Base-by-base conservation (phyloP, 2,797 vertebrate genomes). In the Erithacus rubecula region DNA sequence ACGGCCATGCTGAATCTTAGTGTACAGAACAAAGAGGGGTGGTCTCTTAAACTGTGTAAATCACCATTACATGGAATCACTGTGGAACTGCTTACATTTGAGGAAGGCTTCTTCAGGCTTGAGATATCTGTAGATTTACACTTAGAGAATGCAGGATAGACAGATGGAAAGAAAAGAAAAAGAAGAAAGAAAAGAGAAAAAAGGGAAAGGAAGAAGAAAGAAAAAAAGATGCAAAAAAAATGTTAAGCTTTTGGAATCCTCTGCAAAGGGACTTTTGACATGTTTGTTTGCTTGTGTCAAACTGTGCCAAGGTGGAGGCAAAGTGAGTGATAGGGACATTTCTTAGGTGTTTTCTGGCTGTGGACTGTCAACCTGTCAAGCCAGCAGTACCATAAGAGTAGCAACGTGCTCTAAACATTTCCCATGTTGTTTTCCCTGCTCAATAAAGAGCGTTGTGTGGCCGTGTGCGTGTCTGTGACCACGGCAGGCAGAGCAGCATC, bases 11-110 rank as follows among this genome's bases (percentile, higher is more conserved):
- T 88, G 81, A 84, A 92, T 94, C 77, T 71, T 14, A 52, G 75
- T 9, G 0, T 24, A 10, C 51, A 72, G 87, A 95, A 95, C 90
- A 95, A 96, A 95, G 95, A 96, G 51, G 85, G 78, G 49, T 90
- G 86, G 82, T 92, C 79, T 96, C 56, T 84, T 39, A 93, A 89
- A 90, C 47, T 55, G 64, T 64, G 43, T 59, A 76, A 71, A 53
- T 86, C 41, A 43, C 47, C 21, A 59, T 49, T 49, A 70, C 60
- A 14, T 62, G 34, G 43, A 87, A 67, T 67, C 70, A 44, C 41
- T 80, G 23, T 78, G 63, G 6, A 81, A 37, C 11, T 63, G 70
- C 59, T 67, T 59, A 6, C 21, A 16, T 46, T 65, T 81, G 30
- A 81, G 27, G 69, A 88, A 70, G 12, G 36, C 22, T 90, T 78